Evolutionary conservation across 2,113 vertebrate species (phyloP), one percentile per base, ranked within the genome.

Genomic region (Brachyistius frenatus): DNA sequence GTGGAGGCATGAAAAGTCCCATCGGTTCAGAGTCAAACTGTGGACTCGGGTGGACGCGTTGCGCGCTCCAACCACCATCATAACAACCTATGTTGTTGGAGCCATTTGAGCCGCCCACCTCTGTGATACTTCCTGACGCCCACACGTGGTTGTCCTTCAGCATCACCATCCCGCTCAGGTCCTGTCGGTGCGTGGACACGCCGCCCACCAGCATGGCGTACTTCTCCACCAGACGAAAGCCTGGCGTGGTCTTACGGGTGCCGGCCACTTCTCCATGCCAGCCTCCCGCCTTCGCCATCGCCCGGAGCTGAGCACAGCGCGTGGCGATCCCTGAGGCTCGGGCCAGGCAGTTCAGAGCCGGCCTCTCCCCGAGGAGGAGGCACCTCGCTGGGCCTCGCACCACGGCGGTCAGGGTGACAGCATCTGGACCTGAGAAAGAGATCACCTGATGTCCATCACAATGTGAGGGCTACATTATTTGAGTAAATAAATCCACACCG

Each of bases 81-180:
- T 23, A 44, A 44, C 9, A 13, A 44, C 10, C 7, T 41, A 11
- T 13, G 4, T 44, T 44, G 9, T 44, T 11, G 10, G 41, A 44
- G 41, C 50, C 3, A 1, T 44, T 11, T 44, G 41, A 44, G 41
- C 50, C 3, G 2, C 64, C 5, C 55, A 97, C 96, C 95, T 95
- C 80, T 15, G 85, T 89, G 73, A 97, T 94, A 3, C 93, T 90
- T 2, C 96, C 96, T 0, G 94, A 95, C 0, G 95, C 95, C 93
- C 92, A 87, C 0, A 96, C 52, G 13, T 97, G 96, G 80, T 97
- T 97, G 90, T 97, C 96, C 79, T 97, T 97, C 72, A 97, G 87
- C 96, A 97, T 97, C 82, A 95, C 86, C 86, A 96, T 93, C 7
- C 92, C 93, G 14, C 94, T 95, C 70, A 96, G 89, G 82, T 96